Conservation (phyloP, 2,113 vertebrate species). For the Fregata magnificens region DNA sequence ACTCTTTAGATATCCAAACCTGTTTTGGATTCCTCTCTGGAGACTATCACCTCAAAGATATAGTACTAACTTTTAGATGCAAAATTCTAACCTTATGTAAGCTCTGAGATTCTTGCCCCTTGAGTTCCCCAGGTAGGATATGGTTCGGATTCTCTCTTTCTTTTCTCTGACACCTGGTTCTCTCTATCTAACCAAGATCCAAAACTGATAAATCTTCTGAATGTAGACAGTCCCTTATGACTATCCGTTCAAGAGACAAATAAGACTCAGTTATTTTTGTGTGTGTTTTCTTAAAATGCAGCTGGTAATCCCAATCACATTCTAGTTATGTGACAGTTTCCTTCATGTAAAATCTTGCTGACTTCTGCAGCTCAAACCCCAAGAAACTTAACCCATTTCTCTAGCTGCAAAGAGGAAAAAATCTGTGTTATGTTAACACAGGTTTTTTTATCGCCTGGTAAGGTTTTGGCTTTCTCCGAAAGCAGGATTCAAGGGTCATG, state of each 20-base stretch:
- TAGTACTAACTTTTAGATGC: neutral
- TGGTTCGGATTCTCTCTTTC: neutral
- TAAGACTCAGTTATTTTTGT: neutral
- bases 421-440: neutral
- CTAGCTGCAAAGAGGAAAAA: neutral
- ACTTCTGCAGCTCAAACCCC: neutral
- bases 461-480: neutral
- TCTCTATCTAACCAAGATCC: neutral
- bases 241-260: neutral
- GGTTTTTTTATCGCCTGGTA: fast-evolving
- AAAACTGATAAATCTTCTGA: neutral
- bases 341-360: neutral
- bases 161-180: neutral
- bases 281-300: neutral
- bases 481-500: neutral
- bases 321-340: neutral
- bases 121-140: neutral
- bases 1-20: neutral
- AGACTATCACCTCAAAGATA: neutral
- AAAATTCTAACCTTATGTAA: neutral
- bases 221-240: neutral
- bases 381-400: neutral
- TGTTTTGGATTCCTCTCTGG: neutral
- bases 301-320: neutral
- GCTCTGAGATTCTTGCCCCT: neutral